Evolutionary conservation across 2,888 invertebrate genomes (phyloP).

Genomic region (Drosophila anomalata): DNA sequence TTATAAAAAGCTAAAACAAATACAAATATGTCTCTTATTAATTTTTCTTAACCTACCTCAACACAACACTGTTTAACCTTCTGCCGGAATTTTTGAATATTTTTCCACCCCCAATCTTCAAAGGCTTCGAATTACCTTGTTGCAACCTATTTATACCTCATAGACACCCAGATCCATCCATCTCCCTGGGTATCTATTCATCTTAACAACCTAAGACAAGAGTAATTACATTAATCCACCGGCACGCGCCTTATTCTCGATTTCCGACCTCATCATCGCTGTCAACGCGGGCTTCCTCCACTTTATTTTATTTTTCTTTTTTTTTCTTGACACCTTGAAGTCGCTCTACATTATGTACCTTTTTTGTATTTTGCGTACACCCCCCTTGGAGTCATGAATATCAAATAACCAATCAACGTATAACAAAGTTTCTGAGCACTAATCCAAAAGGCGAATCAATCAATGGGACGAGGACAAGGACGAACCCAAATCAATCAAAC

Average conservation of each 20-base stretch:
- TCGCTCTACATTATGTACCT: conserved; percentile 19
- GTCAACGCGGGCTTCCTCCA: conserved; percentile 3
- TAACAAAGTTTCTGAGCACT: conserved; percentile 57
- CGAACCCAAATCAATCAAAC: conserved; percentile 72
- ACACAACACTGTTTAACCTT: background rate
- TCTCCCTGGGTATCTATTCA: conserved; percentile 27
- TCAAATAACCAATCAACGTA: conserved; percentile 73
- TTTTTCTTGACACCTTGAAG: conserved; percentile 34
- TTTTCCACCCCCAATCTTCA: background rate
- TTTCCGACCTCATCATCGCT: conserved; percentile 10
- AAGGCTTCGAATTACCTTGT: conserved; percentile 31
- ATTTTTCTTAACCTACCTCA: conserved; percentile 11
- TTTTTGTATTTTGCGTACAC: conserved; percentile 5
- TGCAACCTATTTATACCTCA: conserved; percentile 10
- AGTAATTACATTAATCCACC: conserved; percentile 69
- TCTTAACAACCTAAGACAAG: conserved; percentile 60
- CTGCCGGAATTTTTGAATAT: background rate
- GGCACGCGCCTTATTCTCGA: conserved; percentile 53
- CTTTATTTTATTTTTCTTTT: conserved; percentile 1
- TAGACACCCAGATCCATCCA: conserved; percentile 21
- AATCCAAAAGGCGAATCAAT: conserved; percentile 69
- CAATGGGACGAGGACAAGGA: conserved; percentile 56
- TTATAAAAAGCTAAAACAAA: too few relatives aligned
- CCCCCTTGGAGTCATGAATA: conserved; percentile 64
- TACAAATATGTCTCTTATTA: background rate